phyloP scores from a whole-genome alignment of 1,140 invertebrate species.

The Cardiocondyla obscurior region DNA sequence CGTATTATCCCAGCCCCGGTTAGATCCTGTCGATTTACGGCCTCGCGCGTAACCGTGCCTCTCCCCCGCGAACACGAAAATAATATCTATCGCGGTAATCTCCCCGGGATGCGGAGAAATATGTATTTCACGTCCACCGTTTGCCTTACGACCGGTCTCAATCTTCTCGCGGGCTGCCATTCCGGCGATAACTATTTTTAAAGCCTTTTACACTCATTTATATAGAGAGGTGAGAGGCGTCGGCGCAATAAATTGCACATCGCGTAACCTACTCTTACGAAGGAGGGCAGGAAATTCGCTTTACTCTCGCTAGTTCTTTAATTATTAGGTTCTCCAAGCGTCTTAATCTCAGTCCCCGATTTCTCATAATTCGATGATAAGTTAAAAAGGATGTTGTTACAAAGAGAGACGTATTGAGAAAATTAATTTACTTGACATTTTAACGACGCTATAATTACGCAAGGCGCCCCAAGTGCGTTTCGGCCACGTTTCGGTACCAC shows the following conservation, averaged over 20 bases:
- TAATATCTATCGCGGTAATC: constrained; percentile 43
- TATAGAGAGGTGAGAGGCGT: background rate
- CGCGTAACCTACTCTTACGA: background rate
- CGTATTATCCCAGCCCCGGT: constrained; percentile 33
- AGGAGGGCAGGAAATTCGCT: background rate
- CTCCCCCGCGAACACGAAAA: constrained; percentile 32
- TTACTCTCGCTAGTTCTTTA: background rate
- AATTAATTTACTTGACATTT: background rate
- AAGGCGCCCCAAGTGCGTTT: background rate
- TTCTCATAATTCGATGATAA: background rate
- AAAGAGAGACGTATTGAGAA: background rate
- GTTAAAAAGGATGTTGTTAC: no score
- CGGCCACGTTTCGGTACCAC: background rate
- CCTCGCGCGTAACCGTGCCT: background rate
- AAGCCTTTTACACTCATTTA: background rate
- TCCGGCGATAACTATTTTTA: background rate
- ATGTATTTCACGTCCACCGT: constrained; percentile 13
- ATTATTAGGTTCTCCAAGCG: background rate
- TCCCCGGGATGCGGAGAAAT: constrained; percentile 17
- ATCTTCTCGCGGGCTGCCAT: background rate
- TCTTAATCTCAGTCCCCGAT: background rate
- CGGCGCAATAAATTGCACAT: background rate
- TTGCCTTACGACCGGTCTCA: background rate
- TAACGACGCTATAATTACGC: background rate
- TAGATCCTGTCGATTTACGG: constrained; percentile 38